Evolutionary conservation across 2,797 vertebrate genomes (phyloP).

Genomic region (Betta splendens): DNA sequence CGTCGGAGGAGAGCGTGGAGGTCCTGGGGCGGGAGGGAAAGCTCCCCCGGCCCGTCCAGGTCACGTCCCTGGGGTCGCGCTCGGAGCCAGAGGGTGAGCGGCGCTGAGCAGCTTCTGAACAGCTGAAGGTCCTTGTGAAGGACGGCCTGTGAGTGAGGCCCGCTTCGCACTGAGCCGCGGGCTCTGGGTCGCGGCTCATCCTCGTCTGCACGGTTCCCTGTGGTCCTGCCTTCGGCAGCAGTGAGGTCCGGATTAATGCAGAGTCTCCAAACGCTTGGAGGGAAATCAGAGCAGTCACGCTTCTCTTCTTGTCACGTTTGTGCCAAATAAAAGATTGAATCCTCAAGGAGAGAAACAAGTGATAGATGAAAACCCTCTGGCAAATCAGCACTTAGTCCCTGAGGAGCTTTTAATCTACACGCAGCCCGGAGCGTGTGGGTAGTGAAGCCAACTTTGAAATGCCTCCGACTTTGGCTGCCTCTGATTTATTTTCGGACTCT

Average conservation of each 20-base stretch:
- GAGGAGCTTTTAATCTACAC: slow-evolving; percentile 43
- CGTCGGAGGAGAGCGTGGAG: slow-evolving; percentile 92
- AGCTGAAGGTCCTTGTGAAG: slow-evolving; percentile 22
- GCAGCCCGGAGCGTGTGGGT: slow-evolving; percentile 50
- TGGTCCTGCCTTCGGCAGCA: slow-evolving; percentile 41
- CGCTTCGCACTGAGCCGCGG: slow-evolving; percentile 32
- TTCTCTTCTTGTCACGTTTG: slow-evolving; percentile 46
- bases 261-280: slow-evolving; percentile 57
- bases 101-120: slow-evolving; percentile 13
- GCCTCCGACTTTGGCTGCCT: slow-evolving; percentile 51
- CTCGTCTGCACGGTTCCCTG: slow-evolving; percentile 50
- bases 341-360: slow-evolving; percentile 37
- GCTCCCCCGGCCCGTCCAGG: slow-evolving; percentile 91
- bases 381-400: slow-evolving; percentile 51
- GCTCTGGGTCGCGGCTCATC: slow-evolving; percentile 51
- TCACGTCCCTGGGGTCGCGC: slow-evolving; percentile 89
- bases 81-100: slow-evolving; percentile 90
- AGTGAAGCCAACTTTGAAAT: slow-evolving; percentile 49
- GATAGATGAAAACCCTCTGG: slow-evolving; percentile 48
- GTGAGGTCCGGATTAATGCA: slow-evolving; percentile 54
- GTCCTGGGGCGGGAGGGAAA: slow-evolving; percentile 82
- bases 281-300: slow-evolving; percentile 43
- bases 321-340: slow-evolving; percentile 58
- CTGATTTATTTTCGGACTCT: slow-evolving; percentile 54
- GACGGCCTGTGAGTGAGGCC: slow-evolving; percentile 28